phyloP scores from a whole-genome alignment of 2,113 vertebrate species.

The Gallinago paraguaiae region DNA sequence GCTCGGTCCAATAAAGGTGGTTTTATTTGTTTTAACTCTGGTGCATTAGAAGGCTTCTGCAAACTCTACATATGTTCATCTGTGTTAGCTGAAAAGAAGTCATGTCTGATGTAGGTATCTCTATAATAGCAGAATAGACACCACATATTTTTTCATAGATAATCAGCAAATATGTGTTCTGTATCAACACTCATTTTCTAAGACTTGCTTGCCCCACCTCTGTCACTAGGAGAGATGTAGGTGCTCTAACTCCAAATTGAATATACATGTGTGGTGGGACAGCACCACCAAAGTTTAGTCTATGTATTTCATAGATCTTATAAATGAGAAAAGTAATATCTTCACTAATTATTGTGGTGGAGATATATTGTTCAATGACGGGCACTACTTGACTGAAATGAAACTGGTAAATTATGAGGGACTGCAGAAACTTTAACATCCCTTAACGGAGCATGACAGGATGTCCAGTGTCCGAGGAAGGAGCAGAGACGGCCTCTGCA shows the following conservation, averaged over 20 bases:
- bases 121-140: background rate
- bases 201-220: background rate
- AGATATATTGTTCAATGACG: background rate
- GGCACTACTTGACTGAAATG: background rate
- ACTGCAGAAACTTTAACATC: background rate
- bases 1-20: background rate
- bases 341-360: background rate
- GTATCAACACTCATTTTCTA: background rate
- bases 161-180: background rate
- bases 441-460: background rate
- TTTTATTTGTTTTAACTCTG: conserved; percentile 12
- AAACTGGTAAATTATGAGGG: background rate
- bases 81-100: background rate
- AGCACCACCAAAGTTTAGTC: background rate
- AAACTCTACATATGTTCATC: background rate
- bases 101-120: background rate
- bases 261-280: background rate
- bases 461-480: background rate
- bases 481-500: accelerated
- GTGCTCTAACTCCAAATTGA: background rate
- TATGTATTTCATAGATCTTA: background rate
- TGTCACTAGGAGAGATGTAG: background rate
- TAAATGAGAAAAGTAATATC: background rate
- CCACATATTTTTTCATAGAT: background rate
- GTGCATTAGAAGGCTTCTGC: background rate